Evolutionary conservation across 2,888 invertebrate species (phyloP), one percentile per base, ranked within the genome.

Genomic region (Sylvicola fuscatus): DNA sequence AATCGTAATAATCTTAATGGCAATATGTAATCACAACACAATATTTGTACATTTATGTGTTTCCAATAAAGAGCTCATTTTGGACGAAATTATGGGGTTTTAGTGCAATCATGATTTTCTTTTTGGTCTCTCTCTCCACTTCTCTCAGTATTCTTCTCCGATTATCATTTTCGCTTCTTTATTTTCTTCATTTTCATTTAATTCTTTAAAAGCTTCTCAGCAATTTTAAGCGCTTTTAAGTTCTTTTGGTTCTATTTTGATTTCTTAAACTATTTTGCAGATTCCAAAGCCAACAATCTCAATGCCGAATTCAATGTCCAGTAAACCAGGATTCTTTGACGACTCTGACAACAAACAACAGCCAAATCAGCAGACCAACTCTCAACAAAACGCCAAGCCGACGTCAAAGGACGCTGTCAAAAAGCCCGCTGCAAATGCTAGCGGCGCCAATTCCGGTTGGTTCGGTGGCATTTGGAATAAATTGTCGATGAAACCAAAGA

Each of bases 401-500:
- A n/a, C 21, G 8, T 21, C 33, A 16, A 42, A 40, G 8, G 14
- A 16, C 8, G n/a, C 10, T 14, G 33, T 42, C 40, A 37, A 43
- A 42, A 35, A 39, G 17, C 28, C 28, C 7, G 11, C 15, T 8
- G 5, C 29, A n/a, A 17, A 31, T 36, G 16, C 32, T 13, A 36
- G n/a, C 29, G n/a, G 12, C 50, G 52, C 32, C 42, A 56, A 57
- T 46, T 50, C 55, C 10, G 76, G 83, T 37, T 87, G 89, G 83
- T 77, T 90, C 50, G 84, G 84, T 41, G 84, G 86, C 35, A 67
- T 89, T 47, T 81, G 83, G 63, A 81, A 72, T 56, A 83, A 82
- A 58, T 65, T 87, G 39, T 68, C 81, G 14, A 66, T 80, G 36
- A 78, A 80, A 45, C 76, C 82, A 32, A 86, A 83, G 60, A 90